phyloP scores from a whole-genome alignment of 2,113 vertebrate genomes.

The Rhinopithecus roxellana region DNA sequence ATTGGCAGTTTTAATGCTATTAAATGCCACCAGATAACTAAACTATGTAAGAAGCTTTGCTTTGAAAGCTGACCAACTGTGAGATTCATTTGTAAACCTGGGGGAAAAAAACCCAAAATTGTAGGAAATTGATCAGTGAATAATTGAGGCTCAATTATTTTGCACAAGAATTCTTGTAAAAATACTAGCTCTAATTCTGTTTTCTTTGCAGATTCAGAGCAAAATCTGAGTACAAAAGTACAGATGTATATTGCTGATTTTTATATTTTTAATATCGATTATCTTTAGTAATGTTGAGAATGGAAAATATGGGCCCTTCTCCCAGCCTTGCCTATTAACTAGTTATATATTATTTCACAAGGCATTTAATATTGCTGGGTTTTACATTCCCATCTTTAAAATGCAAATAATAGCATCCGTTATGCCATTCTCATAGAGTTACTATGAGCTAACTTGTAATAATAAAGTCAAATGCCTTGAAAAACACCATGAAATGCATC shows the following conservation, averaged over 20 bases:
- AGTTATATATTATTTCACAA: background rate
- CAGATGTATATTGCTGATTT: background rate
- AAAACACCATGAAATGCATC: background rate
- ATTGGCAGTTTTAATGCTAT: constrained; percentile 58
- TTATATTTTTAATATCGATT: background rate
- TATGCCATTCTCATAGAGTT: background rate
- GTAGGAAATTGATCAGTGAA: background rate
- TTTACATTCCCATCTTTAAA: background rate
- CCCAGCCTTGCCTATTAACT: background rate
- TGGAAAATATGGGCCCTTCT: background rate
- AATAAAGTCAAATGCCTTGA: background rate
- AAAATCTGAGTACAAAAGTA: constrained; percentile 6
- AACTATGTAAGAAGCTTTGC: background rate
- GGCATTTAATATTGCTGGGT: background rate
- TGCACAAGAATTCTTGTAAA: background rate
- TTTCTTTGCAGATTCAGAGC: background rate
- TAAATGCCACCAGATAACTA: constrained; percentile 52
- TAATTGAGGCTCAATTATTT: background rate
- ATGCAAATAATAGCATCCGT: background rate
- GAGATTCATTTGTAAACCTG: constrained; percentile 30
- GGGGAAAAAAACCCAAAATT: constrained; percentile 6
- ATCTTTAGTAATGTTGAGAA: background rate
- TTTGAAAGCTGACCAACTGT: background rate
- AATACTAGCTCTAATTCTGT: background rate
- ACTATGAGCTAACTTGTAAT: background rate